Conservation (phyloP, 1,140 invertebrate species). For the Drosophila elegans region DNA sequence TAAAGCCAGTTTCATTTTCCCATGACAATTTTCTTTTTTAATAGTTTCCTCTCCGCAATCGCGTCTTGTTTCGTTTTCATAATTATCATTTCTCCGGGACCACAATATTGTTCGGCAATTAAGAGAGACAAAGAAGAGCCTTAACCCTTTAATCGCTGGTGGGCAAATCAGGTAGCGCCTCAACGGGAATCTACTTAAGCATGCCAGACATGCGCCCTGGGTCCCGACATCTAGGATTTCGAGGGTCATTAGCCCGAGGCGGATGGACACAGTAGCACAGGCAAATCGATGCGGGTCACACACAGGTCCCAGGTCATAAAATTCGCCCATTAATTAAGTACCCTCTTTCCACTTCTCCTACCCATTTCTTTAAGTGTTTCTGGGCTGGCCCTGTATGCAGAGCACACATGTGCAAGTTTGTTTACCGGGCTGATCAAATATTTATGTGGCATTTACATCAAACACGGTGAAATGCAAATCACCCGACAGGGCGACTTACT, state of each 20-base stretch:
- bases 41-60: constrained; percentile 33
- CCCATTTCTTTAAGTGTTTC: constrained; percentile 28
- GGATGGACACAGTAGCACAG: constrained; percentile 48
- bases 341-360: not conserved
- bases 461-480: constrained; percentile 59
- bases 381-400: constrained; percentile 15
- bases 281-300: constrained; percentile 17
- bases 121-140: constrained; percentile 24
- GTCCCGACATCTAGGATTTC: constrained; percentile 34
- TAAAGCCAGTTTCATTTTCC: constrained; percentile 20
- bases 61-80: constrained; percentile 26
- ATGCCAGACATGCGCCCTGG: constrained; percentile 50
- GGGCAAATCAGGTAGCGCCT: constrained; percentile 47
- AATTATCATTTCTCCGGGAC: constrained; percentile 63
- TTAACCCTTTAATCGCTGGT: constrained; percentile 22
- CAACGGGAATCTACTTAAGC: constrained; percentile 32
- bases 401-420: constrained; percentile 20
- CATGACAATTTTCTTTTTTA: constrained; percentile 29
- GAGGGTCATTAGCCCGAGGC: constrained; percentile 59
- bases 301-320: constrained; percentile 23
- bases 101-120: constrained; percentile 48
- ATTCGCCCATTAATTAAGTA: constrained; percentile 60
- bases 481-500: constrained; percentile 39
- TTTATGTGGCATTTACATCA: constrained; percentile 67
- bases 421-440: constrained; percentile 50